Conservation (phyloP, 2,113 vertebrate species). For the Catharus minimus region DNA sequence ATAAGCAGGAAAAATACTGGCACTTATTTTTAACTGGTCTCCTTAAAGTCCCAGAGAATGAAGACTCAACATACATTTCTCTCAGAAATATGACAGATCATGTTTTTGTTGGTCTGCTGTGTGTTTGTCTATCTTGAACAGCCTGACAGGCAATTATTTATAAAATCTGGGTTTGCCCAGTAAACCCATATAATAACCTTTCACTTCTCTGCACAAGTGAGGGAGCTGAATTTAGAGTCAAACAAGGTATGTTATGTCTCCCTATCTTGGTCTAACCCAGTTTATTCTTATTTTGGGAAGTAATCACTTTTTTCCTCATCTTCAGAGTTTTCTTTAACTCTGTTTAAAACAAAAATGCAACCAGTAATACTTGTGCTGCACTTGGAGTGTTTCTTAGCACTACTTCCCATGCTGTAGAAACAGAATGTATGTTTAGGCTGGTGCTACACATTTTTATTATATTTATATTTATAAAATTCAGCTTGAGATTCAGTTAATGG, state of each 20-base stretch:
- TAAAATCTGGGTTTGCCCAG: slow-evolving; percentile 81
- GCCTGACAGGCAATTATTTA: slow-evolving; percentile 86
- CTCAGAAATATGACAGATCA: slow-evolving; percentile 78
- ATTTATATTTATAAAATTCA: not conserved
- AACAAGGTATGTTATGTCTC: slow-evolving; percentile 73
- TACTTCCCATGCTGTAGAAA: not conserved
- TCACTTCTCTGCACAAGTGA: slow-evolving; percentile 72
- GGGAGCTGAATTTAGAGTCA: slow-evolving; percentile 70
- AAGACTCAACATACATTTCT: slow-evolving; percentile 81
- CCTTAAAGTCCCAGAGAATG: slow-evolving; percentile 75
- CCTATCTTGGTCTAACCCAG: slow-evolving; percentile 39
- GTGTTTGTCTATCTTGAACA: slow-evolving; percentile 83
- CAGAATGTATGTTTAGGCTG: not conserved
- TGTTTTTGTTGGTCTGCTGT: slow-evolving; percentile 83
- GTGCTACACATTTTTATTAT: not conserved
- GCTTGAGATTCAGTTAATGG: not conserved
- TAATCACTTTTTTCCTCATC: slow-evolving; percentile 31
- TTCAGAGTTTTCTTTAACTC: slow-evolving; percentile 6
- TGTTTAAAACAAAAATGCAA: slow-evolving; percentile 7
- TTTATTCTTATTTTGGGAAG: slow-evolving; percentile 64
- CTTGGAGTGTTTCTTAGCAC: not conserved
- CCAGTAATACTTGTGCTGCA: not conserved
- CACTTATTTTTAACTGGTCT: slow-evolving; percentile 74
- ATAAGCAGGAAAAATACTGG: slow-evolving; percentile 69
- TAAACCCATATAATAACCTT: slow-evolving; percentile 79